Conservation (phyloP, 2,797 vertebrate genomes). For the Chelonia mydas region DNA sequence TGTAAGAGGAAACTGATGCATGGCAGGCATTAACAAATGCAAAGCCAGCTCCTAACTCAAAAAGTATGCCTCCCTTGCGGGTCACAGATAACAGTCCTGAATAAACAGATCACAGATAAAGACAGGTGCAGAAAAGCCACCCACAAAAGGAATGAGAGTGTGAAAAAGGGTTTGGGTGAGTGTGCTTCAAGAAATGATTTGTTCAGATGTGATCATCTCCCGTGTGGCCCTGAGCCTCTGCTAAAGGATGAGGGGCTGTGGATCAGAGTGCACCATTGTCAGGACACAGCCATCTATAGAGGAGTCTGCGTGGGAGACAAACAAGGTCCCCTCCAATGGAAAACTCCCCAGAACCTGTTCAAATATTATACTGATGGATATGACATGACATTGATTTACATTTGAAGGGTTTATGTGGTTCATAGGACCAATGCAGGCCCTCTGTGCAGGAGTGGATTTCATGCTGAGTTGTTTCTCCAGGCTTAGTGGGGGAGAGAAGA, state of each 20-base stretch:
- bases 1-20: background rate
- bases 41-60: too few relatives aligned
- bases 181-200: background rate
- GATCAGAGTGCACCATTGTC: background rate
- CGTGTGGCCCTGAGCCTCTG: background rate
- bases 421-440: too few relatives aligned
- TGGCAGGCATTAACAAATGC: too few relatives aligned
- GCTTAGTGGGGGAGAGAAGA: too few relatives aligned
- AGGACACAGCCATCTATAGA: background rate
- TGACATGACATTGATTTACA: too few relatives aligned
- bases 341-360: background rate
- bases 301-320: background rate
- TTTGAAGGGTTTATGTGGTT: too few relatives aligned
- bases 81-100: background rate
- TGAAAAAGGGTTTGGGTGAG: background rate
- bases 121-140: background rate
- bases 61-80: background rate
- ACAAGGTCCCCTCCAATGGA: background rate
- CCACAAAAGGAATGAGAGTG: background rate
- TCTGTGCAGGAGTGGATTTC: too few relatives aligned
- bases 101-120: background rate
- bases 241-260: background rate
- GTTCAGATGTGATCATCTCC: background rate
- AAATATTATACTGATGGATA: background rate
- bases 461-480: too few relatives aligned